Base-by-base conservation (phyloP, 2,113 vertebrate genomes). In the Elgaria multicarinata region DNA sequence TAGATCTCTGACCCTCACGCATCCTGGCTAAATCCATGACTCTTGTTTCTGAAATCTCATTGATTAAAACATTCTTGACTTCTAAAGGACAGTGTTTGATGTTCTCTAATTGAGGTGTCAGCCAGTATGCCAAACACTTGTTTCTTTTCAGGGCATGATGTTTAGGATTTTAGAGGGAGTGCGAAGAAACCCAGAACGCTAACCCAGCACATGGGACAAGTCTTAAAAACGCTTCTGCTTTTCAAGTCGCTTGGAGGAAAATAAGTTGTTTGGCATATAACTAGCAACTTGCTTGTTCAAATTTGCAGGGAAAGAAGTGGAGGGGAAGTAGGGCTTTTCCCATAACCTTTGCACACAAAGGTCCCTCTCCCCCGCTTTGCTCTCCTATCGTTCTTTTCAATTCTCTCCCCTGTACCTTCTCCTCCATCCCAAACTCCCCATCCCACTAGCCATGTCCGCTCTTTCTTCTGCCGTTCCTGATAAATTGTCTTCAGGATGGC, bases 151-250 rank as follows among this genome's bases (percentile, higher is more conserved):
- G 58, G 75, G 20, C 20, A 44, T 50, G 26, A 46, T 20, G 24
- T 53, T 20, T 9, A 86, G 24, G 33, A 75, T 53, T 71, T 24
- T 10, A 50, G 42, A 31, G 20, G 20, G 33, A 62, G n/a, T n/a
- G 14, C 7, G 16, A 72, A 36, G 7, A 58, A 20, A 58, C 16
- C 28, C 77, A 53, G 33, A 28, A 58, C 6, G 26, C 33, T 36
- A 81, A n/a, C n/a, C n/a, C n/a, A n/a, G n/a, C n/a, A n/a, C 85
- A 91, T 67, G 80, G 62, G 83, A 90, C 26, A 3, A 44, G 12
- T 79, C 76, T 71, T 88, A 20, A 82, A 72, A 62, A 44, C 8
- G 46, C 9, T 39, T 46, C 18, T 46, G 36, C 36, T 33, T 50
- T 84, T n/a, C 31, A 18, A 81, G 36, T 33, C 26, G 22, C 3